Conservation (phyloP, 2,113 vertebrate species). For the Hydropotes inermis region DNA sequence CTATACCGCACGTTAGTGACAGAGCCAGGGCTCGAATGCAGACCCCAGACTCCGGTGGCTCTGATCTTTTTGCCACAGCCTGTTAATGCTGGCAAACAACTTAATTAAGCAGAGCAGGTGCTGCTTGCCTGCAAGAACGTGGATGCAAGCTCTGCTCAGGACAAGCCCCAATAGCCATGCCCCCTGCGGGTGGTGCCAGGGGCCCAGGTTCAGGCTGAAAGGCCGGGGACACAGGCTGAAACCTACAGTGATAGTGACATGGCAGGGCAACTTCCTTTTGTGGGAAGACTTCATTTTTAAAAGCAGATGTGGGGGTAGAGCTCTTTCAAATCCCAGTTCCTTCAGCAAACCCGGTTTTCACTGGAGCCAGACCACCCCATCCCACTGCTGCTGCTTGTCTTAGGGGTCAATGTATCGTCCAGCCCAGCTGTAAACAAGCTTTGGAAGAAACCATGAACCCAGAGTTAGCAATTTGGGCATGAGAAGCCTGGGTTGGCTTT, state of each 20-base stretch:
- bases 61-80: background rate
- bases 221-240: background rate
- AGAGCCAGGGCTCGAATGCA: background rate
- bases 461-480: background rate
- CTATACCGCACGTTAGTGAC: background rate
- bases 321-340: background rate
- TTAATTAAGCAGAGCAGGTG: background rate
- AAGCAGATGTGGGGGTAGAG: background rate
- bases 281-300: background rate
- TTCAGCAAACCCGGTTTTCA: background rate
- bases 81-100: background rate
- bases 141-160: background rate
- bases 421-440: background rate
- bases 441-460: background rate
- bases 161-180: background rate
- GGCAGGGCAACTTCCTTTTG: background rate
- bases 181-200: background rate
- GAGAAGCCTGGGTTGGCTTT: background rate
- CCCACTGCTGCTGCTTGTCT: background rate
- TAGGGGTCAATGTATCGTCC: accelerated
- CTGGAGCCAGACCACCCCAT: accelerated
- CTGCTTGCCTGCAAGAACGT: background rate
- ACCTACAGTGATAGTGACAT: background rate
- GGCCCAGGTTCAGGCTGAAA: background rate
- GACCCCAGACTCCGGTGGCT: background rate